Percentiles rank a stretch among this genome's conserved stretches.
Evolutionary conservation across 2,888 invertebrate species (phyloP).

Genomic region (Volucella bombylans): DNA sequence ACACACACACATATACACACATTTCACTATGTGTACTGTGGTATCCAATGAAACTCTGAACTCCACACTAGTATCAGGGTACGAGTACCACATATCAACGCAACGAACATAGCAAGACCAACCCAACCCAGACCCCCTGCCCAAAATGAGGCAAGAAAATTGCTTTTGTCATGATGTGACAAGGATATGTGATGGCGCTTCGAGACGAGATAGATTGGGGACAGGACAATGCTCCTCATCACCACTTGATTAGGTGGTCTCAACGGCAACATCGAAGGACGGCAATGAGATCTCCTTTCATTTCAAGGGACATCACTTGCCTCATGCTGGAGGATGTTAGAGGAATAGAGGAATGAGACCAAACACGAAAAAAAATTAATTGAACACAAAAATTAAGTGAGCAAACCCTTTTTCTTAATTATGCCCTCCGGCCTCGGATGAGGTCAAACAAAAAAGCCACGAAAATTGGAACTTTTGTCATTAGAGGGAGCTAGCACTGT

Average conservation of each 20-base stretch:
- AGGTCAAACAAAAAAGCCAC: slow-evolving; percentile 43
- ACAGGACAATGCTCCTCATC: slow-evolving; percentile 27
- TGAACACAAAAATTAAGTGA: slow-evolving; percentile 69
- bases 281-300: background rate
- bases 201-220: background rate
- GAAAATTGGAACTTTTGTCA: slow-evolving; percentile 61
- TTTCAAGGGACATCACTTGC: background rate
- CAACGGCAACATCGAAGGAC: slow-evolving; percentile 19
- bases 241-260: slow-evolving; percentile 61
- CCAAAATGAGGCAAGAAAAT: slow-evolving; percentile 63
- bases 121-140: too few relatives aligned
- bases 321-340: background rate
- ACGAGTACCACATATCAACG: too few relatives aligned
- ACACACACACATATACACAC: background rate
- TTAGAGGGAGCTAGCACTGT: slow-evolving; percentile 46
- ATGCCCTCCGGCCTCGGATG: slow-evolving; percentile 43
- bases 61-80: too few relatives aligned
- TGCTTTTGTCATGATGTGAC: slow-evolving; percentile 68
- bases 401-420: slow-evolving; percentile 71
- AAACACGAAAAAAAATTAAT: slow-evolving; percentile 51
- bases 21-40: background rate
- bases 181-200: slow-evolving; percentile 51
- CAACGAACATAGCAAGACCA: too few relatives aligned
- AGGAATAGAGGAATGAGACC: slow-evolving; percentile 3
- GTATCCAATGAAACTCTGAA: too few relatives aligned